Evolutionary conservation across 1,140 invertebrate species (phyloP).

Genomic region (Musca domestica): DNA sequence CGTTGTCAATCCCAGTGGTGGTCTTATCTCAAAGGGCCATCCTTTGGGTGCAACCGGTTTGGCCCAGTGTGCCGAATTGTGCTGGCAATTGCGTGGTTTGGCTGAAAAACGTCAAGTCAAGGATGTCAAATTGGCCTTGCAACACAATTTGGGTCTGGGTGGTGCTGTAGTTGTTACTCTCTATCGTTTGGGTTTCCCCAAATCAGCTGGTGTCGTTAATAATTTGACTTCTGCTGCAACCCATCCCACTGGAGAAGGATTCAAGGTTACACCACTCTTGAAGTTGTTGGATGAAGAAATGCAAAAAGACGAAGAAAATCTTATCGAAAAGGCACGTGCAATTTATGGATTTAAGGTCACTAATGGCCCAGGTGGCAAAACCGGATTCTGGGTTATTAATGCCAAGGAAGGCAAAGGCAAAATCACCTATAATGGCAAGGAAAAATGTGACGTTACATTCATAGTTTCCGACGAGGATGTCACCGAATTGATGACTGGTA

Average conservation of each 20-base stretch:
- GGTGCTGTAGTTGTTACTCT: slow-evolving; percentile 91
- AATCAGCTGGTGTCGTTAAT: slow-evolving; percentile 31
- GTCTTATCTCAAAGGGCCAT: slow-evolving; percentile 98
- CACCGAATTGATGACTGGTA: slow-evolving; percentile 80
- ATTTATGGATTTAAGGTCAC: slow-evolving; percentile 86
- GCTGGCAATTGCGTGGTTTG: slow-evolving; percentile 88
- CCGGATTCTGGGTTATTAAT: slow-evolving; percentile 87
- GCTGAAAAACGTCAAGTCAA: slow-evolving; percentile 90
- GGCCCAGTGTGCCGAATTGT: slow-evolving; percentile 93
- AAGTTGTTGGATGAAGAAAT: slow-evolving; percentile 78
- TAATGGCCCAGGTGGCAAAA: slow-evolving; percentile 70
- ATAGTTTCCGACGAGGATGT: slow-evolving; percentile 84
- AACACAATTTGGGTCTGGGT: slow-evolving; percentile 96
- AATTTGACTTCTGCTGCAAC: slow-evolving; percentile 52
- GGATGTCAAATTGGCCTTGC: slow-evolving; percentile 79
- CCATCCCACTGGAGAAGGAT: slow-evolving; percentile 40
- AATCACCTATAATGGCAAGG: slow-evolving; percentile 75
- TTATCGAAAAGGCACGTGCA: slow-evolving; percentile 83
- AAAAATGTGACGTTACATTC: slow-evolving; percentile 85
- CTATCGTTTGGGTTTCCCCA: slow-evolving; percentile 81
- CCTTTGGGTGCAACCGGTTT: slow-evolving; percentile 95
- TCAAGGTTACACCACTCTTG: slow-evolving; percentile 65
- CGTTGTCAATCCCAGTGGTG: slow-evolving; percentile 97
- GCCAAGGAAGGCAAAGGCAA: slow-evolving; percentile 84
- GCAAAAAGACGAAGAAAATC: slow-evolving; percentile 73